phyloP scores from a whole-genome alignment of 1,140 invertebrate genomes.

The Micrasema minimum region DNA sequence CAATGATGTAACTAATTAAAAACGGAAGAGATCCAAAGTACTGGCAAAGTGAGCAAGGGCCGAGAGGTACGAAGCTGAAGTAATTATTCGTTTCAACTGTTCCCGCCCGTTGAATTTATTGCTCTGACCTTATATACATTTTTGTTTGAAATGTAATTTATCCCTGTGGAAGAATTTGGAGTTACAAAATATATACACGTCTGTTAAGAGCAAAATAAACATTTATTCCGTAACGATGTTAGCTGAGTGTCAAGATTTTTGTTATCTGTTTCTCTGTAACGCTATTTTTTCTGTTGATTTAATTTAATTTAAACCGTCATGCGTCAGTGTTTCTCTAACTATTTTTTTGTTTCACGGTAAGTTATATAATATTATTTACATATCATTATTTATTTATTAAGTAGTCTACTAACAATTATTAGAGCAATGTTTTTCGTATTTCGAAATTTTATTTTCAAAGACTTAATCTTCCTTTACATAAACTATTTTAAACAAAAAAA shows the following conservation, averaged over 20 bases:
- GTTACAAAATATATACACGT: not conserved
- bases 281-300: too few relatives aligned
- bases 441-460: too few relatives aligned
- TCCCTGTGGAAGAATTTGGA: constrained; percentile 34
- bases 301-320: too few relatives aligned
- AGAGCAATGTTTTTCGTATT: too few relatives aligned
- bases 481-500: too few relatives aligned
- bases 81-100: constrained; percentile 48
- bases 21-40: constrained; percentile 45
- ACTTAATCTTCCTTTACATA: too few relatives aligned
- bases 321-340: too few relatives aligned
- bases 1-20: constrained; percentile 54
- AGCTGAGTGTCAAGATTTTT: not conserved
- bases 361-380: too few relatives aligned
- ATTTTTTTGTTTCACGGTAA: too few relatives aligned
- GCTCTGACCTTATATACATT: constrained; percentile 50
- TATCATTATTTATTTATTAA: too few relatives aligned
- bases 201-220: constrained; percentile 6
- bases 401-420: too few relatives aligned
- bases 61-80: constrained; percentile 16
- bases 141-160: constrained; percentile 54
- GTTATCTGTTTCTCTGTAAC: too few relatives aligned
- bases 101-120: constrained; percentile 46
- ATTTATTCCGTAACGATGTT: not conserved
- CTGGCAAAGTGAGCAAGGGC: constrained; percentile 29